Evolutionary conservation across 2,888 invertebrate species (phyloP).

Genomic region (Glaucopsyche alexis): DNA sequence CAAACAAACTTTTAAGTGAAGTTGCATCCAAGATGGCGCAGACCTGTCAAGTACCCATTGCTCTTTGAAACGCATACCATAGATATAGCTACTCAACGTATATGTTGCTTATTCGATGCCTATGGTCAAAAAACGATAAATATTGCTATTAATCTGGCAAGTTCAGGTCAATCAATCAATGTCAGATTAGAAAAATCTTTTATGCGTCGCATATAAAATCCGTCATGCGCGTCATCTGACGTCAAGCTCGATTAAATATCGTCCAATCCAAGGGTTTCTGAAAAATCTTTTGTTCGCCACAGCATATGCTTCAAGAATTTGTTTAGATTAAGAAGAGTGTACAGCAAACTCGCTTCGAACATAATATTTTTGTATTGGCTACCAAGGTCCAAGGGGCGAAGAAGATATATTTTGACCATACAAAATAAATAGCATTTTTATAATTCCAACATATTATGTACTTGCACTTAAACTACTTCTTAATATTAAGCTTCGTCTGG

Average conservation of each 20-base stretch:
- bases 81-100: not conserved
- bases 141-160: not conserved
- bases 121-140: constrained; percentile 1
- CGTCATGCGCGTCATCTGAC: not conserved
- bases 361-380: no score
- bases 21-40: not conserved
- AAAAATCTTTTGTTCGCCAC: not conserved
- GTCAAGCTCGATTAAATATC: constrained; percentile 15
- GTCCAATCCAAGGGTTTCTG: not conserved
- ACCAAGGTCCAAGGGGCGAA: no score
- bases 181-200: constrained; percentile 14
- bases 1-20: no score
- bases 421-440: no score
- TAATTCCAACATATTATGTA: no score
- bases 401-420: no score
- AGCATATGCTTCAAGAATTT: not conserved
- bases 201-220: constrained; percentile 1
- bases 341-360: no score
- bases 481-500: not conserved
- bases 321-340: no score
- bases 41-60: not conserved
- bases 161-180: not conserved
- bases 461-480: not conserved
- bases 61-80: not conserved
- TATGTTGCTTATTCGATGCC: not conserved